Percentiles rank a stretch among this genome's conserved stretches.
These are phyloP conservation scores for Dermolepida albohirtum DNA, from an alignment of 2,888 invertebrate genomes.

Conservation along the genomic window DNA sequence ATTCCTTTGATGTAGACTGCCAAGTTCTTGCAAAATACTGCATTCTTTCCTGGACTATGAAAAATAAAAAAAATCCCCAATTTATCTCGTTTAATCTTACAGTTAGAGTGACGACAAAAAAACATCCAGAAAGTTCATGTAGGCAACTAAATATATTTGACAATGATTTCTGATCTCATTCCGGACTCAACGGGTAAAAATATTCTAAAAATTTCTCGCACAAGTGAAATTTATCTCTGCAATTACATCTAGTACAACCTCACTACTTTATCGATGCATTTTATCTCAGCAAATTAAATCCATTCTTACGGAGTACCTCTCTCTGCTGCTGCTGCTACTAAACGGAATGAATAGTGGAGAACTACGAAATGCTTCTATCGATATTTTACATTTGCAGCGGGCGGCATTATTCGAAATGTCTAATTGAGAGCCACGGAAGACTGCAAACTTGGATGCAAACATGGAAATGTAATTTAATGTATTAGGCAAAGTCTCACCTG, in stretches of 20 bases:
- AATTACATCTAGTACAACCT: slow-evolving; percentile 18
- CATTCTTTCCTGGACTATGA: too few species aligned
- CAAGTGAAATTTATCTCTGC: slow-evolving; percentile 11
- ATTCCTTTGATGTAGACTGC: too few species aligned
- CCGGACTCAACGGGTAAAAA: background rate
- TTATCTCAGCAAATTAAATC: slow-evolving; percentile 26
- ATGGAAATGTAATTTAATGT: slow-evolving; percentile 16
- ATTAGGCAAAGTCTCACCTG: slow-evolving; percentile 1
- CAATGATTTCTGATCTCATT: background rate
- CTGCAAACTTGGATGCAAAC: slow-evolving; percentile 12
- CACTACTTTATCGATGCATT: slow-evolving; percentile 20
- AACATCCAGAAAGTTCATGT: too few species aligned
- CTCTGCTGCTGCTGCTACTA: background rate
- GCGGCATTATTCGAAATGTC: slow-evolving; percentile 17
- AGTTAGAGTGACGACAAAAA: too few species aligned
- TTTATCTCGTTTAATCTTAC: too few species aligned
- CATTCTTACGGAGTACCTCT: slow-evolving; percentile 7
- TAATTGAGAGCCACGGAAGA: slow-evolving; percentile 21
- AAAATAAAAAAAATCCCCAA: too few species aligned
- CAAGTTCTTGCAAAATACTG: too few species aligned
- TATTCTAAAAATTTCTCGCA: slow-evolving; percentile 7
- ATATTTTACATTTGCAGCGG: slow-evolving; percentile 25
- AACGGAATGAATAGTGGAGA: background rate
- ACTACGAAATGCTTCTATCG: slow-evolving; percentile 26
- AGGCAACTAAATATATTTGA: background rate